Evolutionary conservation across 2,797 vertebrate genomes (phyloP), one percentile per base, ranked within the genome.

Genomic region (Alcedo atthis): DNA sequence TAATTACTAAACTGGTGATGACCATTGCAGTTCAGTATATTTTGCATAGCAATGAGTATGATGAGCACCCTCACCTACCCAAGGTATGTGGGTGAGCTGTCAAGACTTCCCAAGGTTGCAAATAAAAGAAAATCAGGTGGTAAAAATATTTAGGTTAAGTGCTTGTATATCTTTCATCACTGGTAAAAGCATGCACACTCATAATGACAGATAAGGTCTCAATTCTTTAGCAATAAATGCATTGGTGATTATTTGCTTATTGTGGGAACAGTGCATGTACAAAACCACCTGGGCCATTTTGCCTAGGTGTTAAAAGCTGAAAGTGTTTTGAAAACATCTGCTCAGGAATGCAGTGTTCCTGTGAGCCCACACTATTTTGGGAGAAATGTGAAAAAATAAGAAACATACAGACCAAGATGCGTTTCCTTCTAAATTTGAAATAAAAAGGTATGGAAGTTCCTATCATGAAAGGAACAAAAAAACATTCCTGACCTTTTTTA

Each of bases 1-100:
- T 93, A 93, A 94, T 96, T 92, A 93, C 24, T 35, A 78, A 90
- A 93, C 45, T 63, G 77, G 68, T 61, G 77, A 43, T 87, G 63
- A 46, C 90, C 84, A 70, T 28, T 8, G 8, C 64, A 79, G 35
- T 77, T 96, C 66, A 69, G 85, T 57, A 77, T 53, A 42, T 15
- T 69, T 80, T 70, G 30, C 53, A 84, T 30, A 81, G 57, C 69
- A 73, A n/a, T 40, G 46, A 74, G 77, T 45, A 45, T 84, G 45
- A 85, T 70, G 12, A 49, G 61, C 24, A 7, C 43, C 14, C 5
- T 87, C 18, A 8, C 40, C 24, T 83, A 12, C 37, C 9, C 20
- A 14, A 35, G 42, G 25, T 55, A 11, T 54, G 37, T 37, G 15
- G 9, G 9, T 0, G 0, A 85, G 13, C 43, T 73, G 19, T 20